These are phyloP conservation scores for Mythimna albipuncta DNA, from an alignment of 2,888 invertebrate species.

Conservation along the genomic window DNA sequence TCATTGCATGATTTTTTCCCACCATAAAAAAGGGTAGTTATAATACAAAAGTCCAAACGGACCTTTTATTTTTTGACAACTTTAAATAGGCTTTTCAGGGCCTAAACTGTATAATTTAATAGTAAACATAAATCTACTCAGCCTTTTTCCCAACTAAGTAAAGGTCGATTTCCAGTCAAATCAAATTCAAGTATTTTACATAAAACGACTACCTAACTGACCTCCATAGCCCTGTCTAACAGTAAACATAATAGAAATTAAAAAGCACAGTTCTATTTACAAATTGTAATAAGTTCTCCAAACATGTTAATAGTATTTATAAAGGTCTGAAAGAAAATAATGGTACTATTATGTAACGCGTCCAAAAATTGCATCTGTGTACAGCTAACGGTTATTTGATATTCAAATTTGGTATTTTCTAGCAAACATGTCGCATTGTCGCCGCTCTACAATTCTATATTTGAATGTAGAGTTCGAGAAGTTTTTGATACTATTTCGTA, in stretches of 20 bases:
- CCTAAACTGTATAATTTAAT: neutral
- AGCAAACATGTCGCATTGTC: conserved; percentile 56
- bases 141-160: no score
- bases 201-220: no score
- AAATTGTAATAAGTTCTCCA: conserved; percentile 3
- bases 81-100: neutral
- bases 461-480: neutral
- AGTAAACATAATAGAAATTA: conserved; percentile 15
- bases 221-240: neutral
- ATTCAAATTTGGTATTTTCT: conserved; percentile 77
- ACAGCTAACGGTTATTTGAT: conserved; percentile 78
- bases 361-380: conserved; percentile 56
- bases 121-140: neutral
- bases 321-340: conserved; percentile 34
- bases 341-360: conserved; percentile 53
- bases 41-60: no score
- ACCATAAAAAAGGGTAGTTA: no score
- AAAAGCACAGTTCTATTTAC: conserved; percentile 4
- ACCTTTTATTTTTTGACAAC: no score
- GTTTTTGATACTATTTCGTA: neutral
- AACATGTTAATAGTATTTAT: conserved; percentile 5
- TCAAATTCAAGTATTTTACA: no score
- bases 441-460: conserved; percentile 40
- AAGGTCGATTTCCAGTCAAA: no score
- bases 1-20: no score